phyloP scores from a whole-genome alignment of 2,888 invertebrate species.

The Melieria omissa region DNA sequence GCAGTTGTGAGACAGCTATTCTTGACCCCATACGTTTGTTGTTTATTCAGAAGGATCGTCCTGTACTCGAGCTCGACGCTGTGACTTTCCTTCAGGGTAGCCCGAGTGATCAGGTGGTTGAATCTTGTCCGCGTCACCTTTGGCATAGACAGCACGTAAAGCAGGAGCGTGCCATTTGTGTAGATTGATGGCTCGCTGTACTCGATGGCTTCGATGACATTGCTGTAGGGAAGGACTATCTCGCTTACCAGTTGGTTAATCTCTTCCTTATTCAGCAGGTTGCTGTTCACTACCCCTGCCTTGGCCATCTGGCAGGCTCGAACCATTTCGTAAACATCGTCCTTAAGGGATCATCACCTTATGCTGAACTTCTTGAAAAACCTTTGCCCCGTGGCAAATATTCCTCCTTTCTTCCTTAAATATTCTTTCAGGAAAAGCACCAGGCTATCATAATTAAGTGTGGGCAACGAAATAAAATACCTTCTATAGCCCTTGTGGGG shows the following conservation, averaged over 20 bases:
- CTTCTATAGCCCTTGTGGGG: neutral
- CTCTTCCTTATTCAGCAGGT: too few species aligned
- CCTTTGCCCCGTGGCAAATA: too few species aligned
- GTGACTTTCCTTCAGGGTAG: too few species aligned
- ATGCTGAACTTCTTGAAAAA: too few species aligned
- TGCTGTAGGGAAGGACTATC: neutral
- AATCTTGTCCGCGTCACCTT: neutral
- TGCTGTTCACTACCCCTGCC: too few species aligned
- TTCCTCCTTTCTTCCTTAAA: too few species aligned
- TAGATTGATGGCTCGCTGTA: conserved; percentile 32
- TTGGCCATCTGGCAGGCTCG: too few species aligned
- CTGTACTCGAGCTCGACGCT: too few species aligned
- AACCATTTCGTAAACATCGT: too few species aligned
- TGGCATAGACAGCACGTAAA: conserved; percentile 24
- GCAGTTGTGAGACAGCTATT: neutral
- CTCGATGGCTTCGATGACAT: conserved; percentile 34
- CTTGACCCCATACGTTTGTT: neutral
- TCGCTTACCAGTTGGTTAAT: too few species aligned
- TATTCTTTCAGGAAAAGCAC: neutral
- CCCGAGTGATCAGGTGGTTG: too few species aligned
- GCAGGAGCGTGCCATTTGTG: conserved; percentile 38
- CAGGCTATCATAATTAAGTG: neutral
- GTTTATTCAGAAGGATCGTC: neutral
- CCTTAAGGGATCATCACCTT: too few species aligned
- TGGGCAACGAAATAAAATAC: conserved; percentile 1